A percentile compares a stretch with the other conserved stretches of the same genome.
phyloP scores from a whole-genome alignment of 2,888 invertebrate genomes.

The Tinea semifulvella region DNA sequence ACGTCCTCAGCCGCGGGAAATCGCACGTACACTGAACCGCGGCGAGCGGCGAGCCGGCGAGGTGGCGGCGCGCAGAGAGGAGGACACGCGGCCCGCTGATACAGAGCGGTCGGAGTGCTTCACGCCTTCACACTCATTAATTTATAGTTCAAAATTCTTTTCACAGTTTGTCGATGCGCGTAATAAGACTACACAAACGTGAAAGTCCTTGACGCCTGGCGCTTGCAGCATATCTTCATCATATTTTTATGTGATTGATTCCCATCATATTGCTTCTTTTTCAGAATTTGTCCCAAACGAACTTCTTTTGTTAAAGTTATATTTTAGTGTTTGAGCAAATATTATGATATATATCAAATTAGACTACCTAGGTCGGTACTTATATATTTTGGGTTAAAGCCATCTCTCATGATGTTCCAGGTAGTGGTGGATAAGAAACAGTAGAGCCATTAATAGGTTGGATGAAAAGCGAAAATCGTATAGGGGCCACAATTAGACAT shows the following conservation, averaged over 20 bases:
- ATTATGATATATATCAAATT: too few species aligned
- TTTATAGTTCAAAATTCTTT: conserved; percentile 34
- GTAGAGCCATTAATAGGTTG: background rate
- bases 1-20: conserved; percentile 51
- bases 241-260: too few species aligned
- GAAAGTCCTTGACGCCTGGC: conserved; percentile 7
- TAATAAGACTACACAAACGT: conserved; percentile 10
- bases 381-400: too few species aligned
- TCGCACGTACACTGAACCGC: conserved; percentile 60
- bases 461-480: conserved; percentile 8
- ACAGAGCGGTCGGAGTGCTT: conserved; percentile 8
- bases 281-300: too few species aligned
- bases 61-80: conserved; percentile 31
- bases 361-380: too few species aligned
- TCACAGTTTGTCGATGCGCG: conserved; percentile 29
- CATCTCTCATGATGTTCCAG: too few species aligned
- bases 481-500: conserved; percentile 32
- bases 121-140: conserved; percentile 26
- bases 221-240: too few species aligned
- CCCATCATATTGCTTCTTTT: too few species aligned
- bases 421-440: background rate
- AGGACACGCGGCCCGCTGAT: too few species aligned
- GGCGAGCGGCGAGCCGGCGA: conserved; percentile 29
- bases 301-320: too few species aligned
- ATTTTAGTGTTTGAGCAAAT: too few species aligned